Evolutionary conservation across 2,113 vertebrate species (phyloP).

Genomic region (Murina feae): DNA sequence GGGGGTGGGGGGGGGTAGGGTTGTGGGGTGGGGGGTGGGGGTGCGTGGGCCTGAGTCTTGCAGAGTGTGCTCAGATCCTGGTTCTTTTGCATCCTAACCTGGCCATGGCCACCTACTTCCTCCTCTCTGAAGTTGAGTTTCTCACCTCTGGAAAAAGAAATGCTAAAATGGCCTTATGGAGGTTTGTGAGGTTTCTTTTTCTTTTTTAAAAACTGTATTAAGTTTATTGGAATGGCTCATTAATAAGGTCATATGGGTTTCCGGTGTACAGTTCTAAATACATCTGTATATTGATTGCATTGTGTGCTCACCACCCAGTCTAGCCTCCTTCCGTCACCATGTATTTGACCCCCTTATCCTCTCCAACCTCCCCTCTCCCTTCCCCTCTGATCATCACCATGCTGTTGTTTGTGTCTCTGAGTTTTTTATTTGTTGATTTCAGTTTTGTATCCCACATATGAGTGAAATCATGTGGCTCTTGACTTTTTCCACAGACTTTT

Average conservation of each 20-base stretch:
- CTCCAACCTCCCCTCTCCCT: neutral
- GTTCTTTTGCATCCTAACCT: neutral
- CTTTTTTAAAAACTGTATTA: neutral
- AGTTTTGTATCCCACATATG: neutral
- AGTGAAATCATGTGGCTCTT: neutral
- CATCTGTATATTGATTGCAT: neutral
- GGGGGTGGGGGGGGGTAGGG: no score
- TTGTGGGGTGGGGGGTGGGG: no score
- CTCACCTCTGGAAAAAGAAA: neutral
- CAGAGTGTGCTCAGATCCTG: neutral
- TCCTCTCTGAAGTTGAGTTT: neutral
- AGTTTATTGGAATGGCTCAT: neutral
- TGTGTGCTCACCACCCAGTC: neutral
- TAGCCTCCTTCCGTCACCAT: neutral
- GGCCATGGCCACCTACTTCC: neutral
- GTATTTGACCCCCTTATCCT: neutral
- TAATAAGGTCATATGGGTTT: neutral
- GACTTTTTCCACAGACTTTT: neutral
- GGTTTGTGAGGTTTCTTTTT: neutral
- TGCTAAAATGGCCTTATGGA: no score
- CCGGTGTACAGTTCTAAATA: neutral
- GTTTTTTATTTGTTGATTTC: neutral
- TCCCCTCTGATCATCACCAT: neutral
- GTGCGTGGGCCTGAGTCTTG: neutral
- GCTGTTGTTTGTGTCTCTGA: neutral